phyloP scores from a whole-genome alignment of 2,113 vertebrate genomes.

The Leuciscus idus region DNA sequence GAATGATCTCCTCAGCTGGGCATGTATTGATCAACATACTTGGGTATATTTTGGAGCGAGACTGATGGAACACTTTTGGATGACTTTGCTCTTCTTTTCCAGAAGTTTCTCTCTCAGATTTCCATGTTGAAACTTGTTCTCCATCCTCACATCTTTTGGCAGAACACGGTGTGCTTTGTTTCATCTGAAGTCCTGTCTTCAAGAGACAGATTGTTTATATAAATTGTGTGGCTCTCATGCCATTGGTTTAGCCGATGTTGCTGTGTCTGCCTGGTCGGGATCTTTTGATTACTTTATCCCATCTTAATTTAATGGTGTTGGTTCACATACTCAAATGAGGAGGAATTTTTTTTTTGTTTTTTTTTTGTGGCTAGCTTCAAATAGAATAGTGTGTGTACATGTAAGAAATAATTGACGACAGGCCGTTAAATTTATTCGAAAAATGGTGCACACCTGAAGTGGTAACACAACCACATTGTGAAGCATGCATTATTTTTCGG shows the following conservation, averaged over 20 bases:
- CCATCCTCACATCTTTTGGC: too few species aligned
- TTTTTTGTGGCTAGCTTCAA: too few species aligned
- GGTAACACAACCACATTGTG: too few species aligned
- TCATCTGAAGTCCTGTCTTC: background rate
- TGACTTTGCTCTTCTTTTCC: background rate
- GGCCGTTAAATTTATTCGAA: too few species aligned
- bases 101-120: background rate
- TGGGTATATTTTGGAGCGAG: background rate
- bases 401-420: too few species aligned
- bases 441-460: too few species aligned
- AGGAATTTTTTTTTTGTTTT: background rate
- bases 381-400: too few species aligned
- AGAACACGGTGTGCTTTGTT: background rate
- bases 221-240: background rate
- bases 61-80: background rate
- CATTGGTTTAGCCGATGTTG: background rate
- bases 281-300: background rate
- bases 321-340: background rate
- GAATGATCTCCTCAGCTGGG: background rate
- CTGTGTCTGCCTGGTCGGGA: background rate
- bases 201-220: background rate
- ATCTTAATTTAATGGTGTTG: background rate
- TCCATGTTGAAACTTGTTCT: background rate
- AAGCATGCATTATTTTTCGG: too few species aligned
- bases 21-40: constrained; percentile 47